A percentile compares a stretch with the other conserved stretches of the same genome.
Conservation (phyloP, 2,797 vertebrate species). For the Spea hammondii region DNA sequence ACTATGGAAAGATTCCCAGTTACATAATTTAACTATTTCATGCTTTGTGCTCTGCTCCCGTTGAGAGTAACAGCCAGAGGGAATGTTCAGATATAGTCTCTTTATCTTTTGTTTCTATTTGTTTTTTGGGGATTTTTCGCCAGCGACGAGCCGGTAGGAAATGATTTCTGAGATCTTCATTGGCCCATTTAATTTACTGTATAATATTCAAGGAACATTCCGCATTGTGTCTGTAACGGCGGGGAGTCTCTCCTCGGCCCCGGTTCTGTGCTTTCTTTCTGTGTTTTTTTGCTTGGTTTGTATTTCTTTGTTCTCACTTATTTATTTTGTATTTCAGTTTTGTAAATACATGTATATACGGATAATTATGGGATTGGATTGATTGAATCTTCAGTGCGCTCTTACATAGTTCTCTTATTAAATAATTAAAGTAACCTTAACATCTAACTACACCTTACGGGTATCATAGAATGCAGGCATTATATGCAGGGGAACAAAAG, state of each 20-base stretch:
- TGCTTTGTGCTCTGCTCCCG: constrained; percentile 3
- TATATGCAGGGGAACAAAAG: too few species aligned
- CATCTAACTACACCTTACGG: too few species aligned
- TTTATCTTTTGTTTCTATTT: constrained; percentile 27
- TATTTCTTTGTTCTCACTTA: not conserved
- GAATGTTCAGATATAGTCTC: constrained; percentile 25
- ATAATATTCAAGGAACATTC: constrained; percentile 31
- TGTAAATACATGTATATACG: too few species aligned
- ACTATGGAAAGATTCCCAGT: not conserved
- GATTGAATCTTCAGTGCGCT: too few species aligned
- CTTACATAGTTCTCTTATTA: too few species aligned
- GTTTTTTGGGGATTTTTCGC: constrained; percentile 17
- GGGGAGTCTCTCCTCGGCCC: not conserved
- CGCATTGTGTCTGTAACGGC: constrained; percentile 21
- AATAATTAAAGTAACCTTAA: too few species aligned
- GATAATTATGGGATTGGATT: too few species aligned
- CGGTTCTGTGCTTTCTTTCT: not conserved
- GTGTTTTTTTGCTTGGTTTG: constrained; percentile 1
- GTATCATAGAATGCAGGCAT: too few species aligned
- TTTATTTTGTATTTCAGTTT: too few species aligned
- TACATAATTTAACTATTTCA: not conserved
- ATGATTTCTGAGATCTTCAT: constrained; percentile 37
- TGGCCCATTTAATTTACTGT: constrained; percentile 38
- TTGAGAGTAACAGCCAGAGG: constrained; percentile 20
- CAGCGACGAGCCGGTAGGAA: constrained; percentile 13